These are phyloP conservation scores for Drosophila maculinotata DNA, from an alignment of 2,888 invertebrate species.

Conservation along the genomic window DNA sequence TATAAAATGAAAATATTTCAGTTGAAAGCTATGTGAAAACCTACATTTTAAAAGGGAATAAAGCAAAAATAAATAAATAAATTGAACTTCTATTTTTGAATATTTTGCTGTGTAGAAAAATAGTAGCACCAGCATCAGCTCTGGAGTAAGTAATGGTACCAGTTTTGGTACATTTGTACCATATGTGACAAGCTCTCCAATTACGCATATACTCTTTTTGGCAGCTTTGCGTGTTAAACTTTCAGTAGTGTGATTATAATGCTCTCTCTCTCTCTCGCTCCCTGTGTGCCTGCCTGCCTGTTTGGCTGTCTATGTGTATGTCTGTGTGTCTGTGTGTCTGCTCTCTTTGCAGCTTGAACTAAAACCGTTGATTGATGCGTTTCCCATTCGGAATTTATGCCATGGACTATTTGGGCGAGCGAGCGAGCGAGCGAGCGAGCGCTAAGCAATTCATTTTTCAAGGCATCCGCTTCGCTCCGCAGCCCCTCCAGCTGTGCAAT, in stretches of 20 bases:
- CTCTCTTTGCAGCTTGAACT: constrained; percentile 45
- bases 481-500: constrained; percentile 70
- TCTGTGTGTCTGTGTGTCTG: constrained; percentile 7
- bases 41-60: too few species aligned
- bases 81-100: too few species aligned
- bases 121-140: too few species aligned
- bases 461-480: constrained; percentile 52
- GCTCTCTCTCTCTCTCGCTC: background rate
- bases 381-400: constrained; percentile 81
- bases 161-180: too few species aligned
- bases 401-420: constrained; percentile 76
- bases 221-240: too few species aligned
- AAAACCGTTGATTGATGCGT: constrained; percentile 77
- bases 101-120: too few species aligned
- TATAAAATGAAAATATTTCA: too few species aligned
- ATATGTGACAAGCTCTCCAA: too few species aligned
- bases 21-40: too few species aligned
- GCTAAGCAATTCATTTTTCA: constrained; percentile 77
- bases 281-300: background rate
- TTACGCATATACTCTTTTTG: too few species aligned
- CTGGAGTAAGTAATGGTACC: too few species aligned
- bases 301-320: background rate
- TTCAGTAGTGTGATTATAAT: constrained; percentile 2
- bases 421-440: constrained; percentile 64
- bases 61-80: too few species aligned